These are phyloP conservation scores for Hormiphora californensis DNA, from an alignment of 37 sponge, comb jelly and placozoan species.

Conservation along the genomic window DNA sequence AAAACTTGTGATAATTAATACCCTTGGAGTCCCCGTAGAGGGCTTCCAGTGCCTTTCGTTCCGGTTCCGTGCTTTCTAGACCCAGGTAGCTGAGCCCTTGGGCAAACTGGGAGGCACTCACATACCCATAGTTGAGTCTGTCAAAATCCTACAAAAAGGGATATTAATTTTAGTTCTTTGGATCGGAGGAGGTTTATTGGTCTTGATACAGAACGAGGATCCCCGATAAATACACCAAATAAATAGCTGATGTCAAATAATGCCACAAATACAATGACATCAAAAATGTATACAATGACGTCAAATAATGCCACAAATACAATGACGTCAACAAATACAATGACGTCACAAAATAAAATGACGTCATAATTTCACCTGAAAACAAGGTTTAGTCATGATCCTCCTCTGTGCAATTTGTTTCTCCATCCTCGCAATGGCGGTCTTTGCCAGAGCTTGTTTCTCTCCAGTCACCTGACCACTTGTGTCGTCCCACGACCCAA, in stretches of 20 bases:
- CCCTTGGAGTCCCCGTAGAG: constrained; percentile 69
- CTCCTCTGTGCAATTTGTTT: constrained; percentile 69
- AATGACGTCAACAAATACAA: no score
- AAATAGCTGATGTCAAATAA: no score
- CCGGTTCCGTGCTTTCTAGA: constrained; percentile 23
- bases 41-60: not conserved
- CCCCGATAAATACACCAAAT: no score
- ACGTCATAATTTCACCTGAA: constrained; percentile 62
- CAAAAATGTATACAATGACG: no score
- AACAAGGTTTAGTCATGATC: constrained; percentile 72
- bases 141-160: constrained; percentile 65
- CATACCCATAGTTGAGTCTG: constrained; percentile 56
- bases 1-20: constrained; percentile 70
- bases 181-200: no score
- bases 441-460: constrained; percentile 55
- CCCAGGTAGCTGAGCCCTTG: constrained; percentile 42
- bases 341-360: no score
- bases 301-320: no score
- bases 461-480: constrained; percentile 37
- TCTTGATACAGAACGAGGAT: no score
- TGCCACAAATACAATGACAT: no score
- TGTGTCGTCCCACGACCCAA: constrained; percentile 55
- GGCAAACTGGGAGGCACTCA: constrained; percentile 45
- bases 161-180: no score
- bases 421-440: constrained; percentile 62